phyloP scores from a whole-genome alignment of 1,140 invertebrate species.

The Magallana gigas region DNA sequence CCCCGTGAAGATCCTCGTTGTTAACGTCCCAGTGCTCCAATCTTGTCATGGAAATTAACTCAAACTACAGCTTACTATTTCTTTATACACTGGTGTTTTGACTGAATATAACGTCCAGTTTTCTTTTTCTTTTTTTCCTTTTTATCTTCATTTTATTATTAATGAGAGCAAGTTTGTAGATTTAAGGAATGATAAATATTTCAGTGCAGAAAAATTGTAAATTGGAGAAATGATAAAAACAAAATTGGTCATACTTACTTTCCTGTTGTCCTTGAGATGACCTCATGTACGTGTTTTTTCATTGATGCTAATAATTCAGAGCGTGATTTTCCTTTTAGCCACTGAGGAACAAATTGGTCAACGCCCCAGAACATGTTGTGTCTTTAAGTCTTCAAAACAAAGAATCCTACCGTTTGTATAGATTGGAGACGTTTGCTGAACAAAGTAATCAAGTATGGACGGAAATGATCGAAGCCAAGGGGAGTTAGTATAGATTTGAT shows the following conservation, averaged over 20 bases:
- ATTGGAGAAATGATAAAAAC: background rate
- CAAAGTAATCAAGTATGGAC: no score
- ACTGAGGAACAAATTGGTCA: conserved; percentile 53
- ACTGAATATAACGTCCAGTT: no score
- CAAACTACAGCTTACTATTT: background rate
- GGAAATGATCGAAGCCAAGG: no score
- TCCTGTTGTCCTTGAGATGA: conserved; percentile 60
- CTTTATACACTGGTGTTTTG: background rate
- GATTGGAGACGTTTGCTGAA: no score
- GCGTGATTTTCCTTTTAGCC: conserved; percentile 58
- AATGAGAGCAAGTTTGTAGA: no score
- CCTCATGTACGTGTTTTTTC: conserved; percentile 60
- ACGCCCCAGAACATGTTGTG: conserved; percentile 71
- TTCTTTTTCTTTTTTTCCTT: no score
- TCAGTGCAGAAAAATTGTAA: no score
- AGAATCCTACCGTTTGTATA: no score
- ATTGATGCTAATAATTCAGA: conserved; percentile 56
- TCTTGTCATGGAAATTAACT: conserved; percentile 41
- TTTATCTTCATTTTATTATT: no score
- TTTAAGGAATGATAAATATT: no score
- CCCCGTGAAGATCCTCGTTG: conserved; percentile 69
- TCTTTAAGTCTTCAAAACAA: conserved; percentile 62
- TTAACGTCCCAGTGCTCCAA: conserved; percentile 72
- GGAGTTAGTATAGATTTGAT: no score
- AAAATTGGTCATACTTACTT: conserved; percentile 58